phyloP scores from a whole-genome alignment of 2,113 vertebrate species.

The Festucalex cinctus region DNA sequence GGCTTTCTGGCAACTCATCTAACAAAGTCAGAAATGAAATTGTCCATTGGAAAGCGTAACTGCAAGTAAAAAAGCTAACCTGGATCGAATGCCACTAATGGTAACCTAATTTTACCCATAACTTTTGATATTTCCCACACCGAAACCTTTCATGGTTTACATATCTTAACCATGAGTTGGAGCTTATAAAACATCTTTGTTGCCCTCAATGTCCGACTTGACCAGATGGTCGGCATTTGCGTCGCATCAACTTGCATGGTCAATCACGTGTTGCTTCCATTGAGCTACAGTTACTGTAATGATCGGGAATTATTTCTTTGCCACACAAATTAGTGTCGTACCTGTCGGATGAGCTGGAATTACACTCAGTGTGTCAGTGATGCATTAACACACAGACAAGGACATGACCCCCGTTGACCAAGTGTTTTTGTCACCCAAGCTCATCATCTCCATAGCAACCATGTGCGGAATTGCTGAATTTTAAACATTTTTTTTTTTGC shows the following conservation, averaged over 20 bases:
- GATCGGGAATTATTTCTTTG: conserved; percentile 51
- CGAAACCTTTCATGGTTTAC: conserved; percentile 19
- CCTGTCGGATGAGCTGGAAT: conserved; percentile 47
- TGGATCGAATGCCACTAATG: conserved; percentile 15
- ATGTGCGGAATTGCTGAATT: conserved; percentile 20
- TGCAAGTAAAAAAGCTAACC: conserved; percentile 12
- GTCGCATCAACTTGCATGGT: conserved; percentile 36
- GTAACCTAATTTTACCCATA: conserved; percentile 29
- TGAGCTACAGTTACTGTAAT: conserved; percentile 12
- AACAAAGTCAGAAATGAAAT: conserved; percentile 7
- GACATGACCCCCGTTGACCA: conserved; percentile 43
- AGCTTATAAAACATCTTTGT: conserved; percentile 24
- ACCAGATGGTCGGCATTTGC: conserved; percentile 51
- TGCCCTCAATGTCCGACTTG: conserved; percentile 9
- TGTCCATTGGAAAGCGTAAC: conserved; percentile 7
- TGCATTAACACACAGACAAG: conserved; percentile 54
- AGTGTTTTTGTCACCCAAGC: conserved; percentile 30
- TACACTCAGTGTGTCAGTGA: conserved; percentile 45
- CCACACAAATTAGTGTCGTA: conserved; percentile 43
- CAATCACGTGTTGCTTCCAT: conserved; percentile 19
- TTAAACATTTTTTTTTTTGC: not conserved
- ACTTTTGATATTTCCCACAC: conserved; percentile 15
- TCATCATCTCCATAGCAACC: conserved; percentile 52
- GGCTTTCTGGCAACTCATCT: conserved; percentile 6
- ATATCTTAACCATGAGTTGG: conserved; percentile 11